These are phyloP conservation scores for Aphidius colemani DNA, from an alignment of 2,888 invertebrate genomes.

Conservation along the genomic window DNA sequence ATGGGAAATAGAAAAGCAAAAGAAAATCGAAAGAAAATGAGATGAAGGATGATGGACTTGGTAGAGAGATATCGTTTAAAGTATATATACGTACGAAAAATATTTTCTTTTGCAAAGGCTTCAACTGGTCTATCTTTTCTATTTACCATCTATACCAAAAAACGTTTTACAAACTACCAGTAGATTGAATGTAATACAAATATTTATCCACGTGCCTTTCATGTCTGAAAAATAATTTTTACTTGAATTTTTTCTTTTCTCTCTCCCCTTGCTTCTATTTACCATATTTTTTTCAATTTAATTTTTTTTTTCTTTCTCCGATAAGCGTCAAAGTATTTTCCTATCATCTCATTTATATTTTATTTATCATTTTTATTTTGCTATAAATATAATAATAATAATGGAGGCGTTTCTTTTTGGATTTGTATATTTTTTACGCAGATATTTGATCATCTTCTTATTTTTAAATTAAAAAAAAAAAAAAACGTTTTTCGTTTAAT, in stretches of 20 bases:
- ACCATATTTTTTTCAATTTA: slow-evolving; percentile 5
- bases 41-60: not conserved
- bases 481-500: too few species aligned
- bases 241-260: slow-evolving; percentile 7
- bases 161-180: slow-evolving; percentile 38
- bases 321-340: too few species aligned
- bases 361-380: too few species aligned
- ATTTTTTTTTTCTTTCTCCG: slow-evolving; percentile 22
- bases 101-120: slow-evolving; percentile 20
- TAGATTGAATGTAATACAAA: slow-evolving; percentile 34
- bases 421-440: too few species aligned
- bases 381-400: too few species aligned
- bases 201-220: slow-evolving; percentile 41
- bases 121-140: slow-evolving; percentile 28
- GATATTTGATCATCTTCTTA: too few species aligned
- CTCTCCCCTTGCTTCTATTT: slow-evolving; percentile 11
- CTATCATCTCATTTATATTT: too few species aligned
- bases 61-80: slow-evolving; percentile 10
- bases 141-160: slow-evolving; percentile 36
- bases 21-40: not conserved
- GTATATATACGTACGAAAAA: slow-evolving; percentile 24
- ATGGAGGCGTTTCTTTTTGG: too few species aligned
- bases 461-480: too few species aligned
- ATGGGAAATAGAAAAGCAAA: not conserved
- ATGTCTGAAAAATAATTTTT: slow-evolving; percentile 41